phyloP scores from a whole-genome alignment of 2,888 invertebrate species.

The Elegia similella region DNA sequence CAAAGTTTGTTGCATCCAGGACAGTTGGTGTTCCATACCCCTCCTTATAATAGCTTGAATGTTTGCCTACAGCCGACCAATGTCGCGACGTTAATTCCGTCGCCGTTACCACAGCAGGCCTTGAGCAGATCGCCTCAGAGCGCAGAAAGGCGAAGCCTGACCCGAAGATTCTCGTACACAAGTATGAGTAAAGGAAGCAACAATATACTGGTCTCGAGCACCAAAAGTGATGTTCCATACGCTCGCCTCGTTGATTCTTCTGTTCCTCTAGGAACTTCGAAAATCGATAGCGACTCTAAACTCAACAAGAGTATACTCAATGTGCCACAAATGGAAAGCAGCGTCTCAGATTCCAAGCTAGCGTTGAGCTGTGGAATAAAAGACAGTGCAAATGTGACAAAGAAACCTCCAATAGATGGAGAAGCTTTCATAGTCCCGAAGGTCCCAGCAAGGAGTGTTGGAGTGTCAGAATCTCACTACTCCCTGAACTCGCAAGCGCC shows the following conservation, averaged over 20 bases:
- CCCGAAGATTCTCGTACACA: constrained; percentile 73
- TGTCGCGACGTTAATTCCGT: constrained; percentile 65
- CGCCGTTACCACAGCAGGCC: constrained; percentile 67
- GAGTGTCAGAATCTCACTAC: constrained; percentile 85
- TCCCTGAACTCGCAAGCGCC: constrained; percentile 82
- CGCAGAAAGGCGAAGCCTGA: constrained; percentile 66
- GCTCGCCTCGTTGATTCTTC: constrained; percentile 88
- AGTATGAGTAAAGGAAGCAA: constrained; percentile 72
- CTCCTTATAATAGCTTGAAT: constrained; percentile 90
- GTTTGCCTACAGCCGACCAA: constrained; percentile 87
- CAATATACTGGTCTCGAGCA: constrained; percentile 66
- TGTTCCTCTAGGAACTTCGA: constrained; percentile 76
- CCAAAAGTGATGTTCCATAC: constrained; percentile 88
- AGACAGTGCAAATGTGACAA: constrained; percentile 61
- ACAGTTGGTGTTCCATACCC: constrained; percentile 94
- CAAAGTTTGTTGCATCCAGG: constrained; percentile 95
- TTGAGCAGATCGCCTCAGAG: constrained; percentile 66
- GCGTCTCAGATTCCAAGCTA: constrained; percentile 92
- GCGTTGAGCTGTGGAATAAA: constrained; percentile 88
- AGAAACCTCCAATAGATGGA: constrained; percentile 50
- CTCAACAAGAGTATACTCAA: constrained; percentile 81
- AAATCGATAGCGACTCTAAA: constrained; percentile 87
- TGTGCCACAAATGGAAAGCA: constrained; percentile 87
- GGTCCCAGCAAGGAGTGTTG: constrained; percentile 73
- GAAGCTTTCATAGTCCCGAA: constrained; percentile 65